Evolutionary conservation across 2,888 invertebrate genomes (phyloP).

Genomic region (Aphodius granarius): DNA sequence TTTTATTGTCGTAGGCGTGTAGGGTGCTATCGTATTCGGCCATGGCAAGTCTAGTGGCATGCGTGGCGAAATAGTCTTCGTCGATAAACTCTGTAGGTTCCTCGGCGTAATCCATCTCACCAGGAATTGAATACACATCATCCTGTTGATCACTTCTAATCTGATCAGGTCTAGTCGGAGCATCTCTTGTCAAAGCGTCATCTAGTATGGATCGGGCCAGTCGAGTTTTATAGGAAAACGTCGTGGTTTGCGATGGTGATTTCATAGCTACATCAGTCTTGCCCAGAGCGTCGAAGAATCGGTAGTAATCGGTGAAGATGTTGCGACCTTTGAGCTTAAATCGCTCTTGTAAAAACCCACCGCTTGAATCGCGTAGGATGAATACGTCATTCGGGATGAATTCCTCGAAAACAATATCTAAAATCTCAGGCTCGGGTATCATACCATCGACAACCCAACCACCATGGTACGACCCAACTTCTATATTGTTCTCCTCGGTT

Average conservation of each 20-base stretch:
- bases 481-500: conserved; percentile 49
- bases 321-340: conserved; percentile 36
- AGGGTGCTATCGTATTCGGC: conserved; percentile 12
- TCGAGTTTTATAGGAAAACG: conserved; percentile 29
- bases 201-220: conserved; percentile 32
- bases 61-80: conserved; percentile 24
- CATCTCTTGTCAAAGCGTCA: conserved; percentile 27
- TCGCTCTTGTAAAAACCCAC: conserved; percentile 48
- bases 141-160: too few species aligned
- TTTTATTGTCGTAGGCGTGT: conserved; percentile 35
- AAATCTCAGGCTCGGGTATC: conserved; percentile 56
- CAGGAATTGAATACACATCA: conserved; percentile 24
- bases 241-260: conserved; percentile 34
- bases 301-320: conserved; percentile 41
- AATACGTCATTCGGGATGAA: conserved; percentile 61
- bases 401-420: conserved; percentile 55
- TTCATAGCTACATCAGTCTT: conserved; percentile 42
- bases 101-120: conserved; percentile 1
- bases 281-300: conserved; percentile 43
- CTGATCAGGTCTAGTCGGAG: conserved; percentile 6
- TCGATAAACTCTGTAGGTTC: conserved; percentile 20
- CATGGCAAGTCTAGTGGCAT: conserved; percentile 21
- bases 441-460: conserved; percentile 67
- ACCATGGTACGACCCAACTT: conserved; percentile 48
- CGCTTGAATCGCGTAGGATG: conserved; percentile 56